phyloP scores from a whole-genome alignment of 1,140 invertebrate species.

The Euwallacea fornicatus region DNA sequence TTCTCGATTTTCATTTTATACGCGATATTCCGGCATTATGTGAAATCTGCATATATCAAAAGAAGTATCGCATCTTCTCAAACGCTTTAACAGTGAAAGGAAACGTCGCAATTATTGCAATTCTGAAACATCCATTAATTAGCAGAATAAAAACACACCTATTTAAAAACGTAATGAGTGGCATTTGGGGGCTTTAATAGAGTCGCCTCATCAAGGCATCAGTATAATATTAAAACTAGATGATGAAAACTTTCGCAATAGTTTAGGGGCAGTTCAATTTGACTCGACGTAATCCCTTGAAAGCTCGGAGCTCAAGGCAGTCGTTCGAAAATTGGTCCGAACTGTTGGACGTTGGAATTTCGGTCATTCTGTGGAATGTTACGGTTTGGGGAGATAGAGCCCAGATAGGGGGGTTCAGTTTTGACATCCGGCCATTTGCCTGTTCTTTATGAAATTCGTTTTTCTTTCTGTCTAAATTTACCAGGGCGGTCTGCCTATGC shows the following conservation, averaged over 20 bases:
- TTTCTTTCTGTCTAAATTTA: not conserved
- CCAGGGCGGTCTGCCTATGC: not conserved
- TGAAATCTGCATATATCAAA: too few relatives aligned
- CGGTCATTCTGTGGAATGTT: slow-evolving; percentile 1
- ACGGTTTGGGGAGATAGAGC: not conserved
- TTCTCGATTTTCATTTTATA: too few relatives aligned
- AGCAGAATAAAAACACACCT: too few relatives aligned
- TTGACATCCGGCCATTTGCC: not conserved
- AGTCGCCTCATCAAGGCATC: too few relatives aligned
- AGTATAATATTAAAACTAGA: too few relatives aligned
- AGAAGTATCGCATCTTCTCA: too few relatives aligned
- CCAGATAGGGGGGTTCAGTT: not conserved
- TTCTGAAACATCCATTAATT: too few relatives aligned
- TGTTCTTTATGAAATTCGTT: not conserved
- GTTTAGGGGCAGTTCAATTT: slow-evolving; percentile 1
- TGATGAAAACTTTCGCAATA: not conserved
- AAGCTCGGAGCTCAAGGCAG: not conserved
- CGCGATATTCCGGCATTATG: too few relatives aligned
- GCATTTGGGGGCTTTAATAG: too few relatives aligned
- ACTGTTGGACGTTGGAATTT: not conserved
- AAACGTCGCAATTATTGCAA: too few relatives aligned
- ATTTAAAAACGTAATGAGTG: too few relatives aligned
- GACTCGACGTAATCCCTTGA: not conserved
- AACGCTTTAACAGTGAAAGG: too few relatives aligned
- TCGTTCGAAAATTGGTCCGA: not conserved